Percentiles rank a stretch among this genome's conserved stretches.
These are phyloP conservation scores for Orthonyx spaldingii DNA, from an alignment of 2,113 vertebrate species.

Conservation along the genomic window DNA sequence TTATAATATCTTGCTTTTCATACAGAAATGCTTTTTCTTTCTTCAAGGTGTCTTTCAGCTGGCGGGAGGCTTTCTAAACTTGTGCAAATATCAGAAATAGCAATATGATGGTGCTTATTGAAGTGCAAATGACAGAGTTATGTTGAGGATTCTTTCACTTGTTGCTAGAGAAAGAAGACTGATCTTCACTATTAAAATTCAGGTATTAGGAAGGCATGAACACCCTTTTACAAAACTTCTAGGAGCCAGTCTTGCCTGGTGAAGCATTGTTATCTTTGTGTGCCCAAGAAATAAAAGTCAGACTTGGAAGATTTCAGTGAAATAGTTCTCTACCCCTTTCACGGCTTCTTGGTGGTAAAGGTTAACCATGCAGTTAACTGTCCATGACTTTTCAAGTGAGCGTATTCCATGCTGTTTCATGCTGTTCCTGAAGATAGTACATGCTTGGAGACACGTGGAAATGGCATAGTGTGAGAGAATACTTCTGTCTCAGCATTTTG, in stretches of 20 bases:
- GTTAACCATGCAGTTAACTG: accelerated
- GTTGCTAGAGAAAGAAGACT: not conserved
- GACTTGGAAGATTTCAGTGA: not conserved
- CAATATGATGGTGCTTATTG: not conserved
- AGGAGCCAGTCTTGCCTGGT: not conserved
- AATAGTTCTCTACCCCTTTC: not conserved
- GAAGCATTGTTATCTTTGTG: not conserved
- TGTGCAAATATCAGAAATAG: not conserved
- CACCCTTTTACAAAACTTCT: not conserved
- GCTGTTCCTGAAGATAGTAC: not conserved
- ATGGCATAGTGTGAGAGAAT: not conserved
- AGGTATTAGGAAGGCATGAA: not conserved
- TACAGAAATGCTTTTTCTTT: not conserved
- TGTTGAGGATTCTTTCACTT: not conserved
- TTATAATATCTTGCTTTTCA: not conserved
- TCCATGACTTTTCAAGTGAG: not conserved
- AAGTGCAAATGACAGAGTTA: not conserved
- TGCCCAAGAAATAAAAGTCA: not conserved
- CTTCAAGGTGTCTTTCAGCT: not conserved
- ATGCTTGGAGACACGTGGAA: not conserved
- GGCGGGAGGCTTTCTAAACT: not conserved
- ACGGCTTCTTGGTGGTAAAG: not conserved
- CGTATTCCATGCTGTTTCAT: not conserved
- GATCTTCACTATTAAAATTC: not conserved
- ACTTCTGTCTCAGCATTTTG: not conserved